These are phyloP conservation scores for Meganola albula DNA, from an alignment of 2,888 invertebrate species.

Conservation along the genomic window DNA sequence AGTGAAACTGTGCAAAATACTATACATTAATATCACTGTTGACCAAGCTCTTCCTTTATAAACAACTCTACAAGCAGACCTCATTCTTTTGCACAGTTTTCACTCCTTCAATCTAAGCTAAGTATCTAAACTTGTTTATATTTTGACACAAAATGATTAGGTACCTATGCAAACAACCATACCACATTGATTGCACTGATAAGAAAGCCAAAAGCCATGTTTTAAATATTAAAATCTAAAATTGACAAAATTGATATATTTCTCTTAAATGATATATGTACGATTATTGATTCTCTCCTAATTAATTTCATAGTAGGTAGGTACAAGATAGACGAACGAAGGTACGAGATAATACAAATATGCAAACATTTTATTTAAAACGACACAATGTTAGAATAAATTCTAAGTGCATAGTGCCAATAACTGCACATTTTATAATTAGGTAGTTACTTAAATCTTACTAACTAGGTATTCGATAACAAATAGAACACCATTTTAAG, in stretches of 20 bases:
- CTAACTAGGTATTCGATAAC: slow-evolving; percentile 77
- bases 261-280: slow-evolving; percentile 53
- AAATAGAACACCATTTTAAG: slow-evolving; percentile 79
- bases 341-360: slow-evolving; percentile 34
- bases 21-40: slow-evolving; percentile 63
- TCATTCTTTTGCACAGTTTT: slow-evolving; percentile 64
- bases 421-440: slow-evolving; percentile 73
- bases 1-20: slow-evolving; percentile 67
- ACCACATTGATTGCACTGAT: slow-evolving; percentile 13
- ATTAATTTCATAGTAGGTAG: slow-evolving; percentile 30
- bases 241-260: slow-evolving; percentile 77
- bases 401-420: slow-evolving; percentile 69
- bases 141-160: slow-evolving; percentile 32
- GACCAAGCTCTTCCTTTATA: slow-evolving; percentile 56
- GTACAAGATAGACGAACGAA: slow-evolving; percentile 40
- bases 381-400: slow-evolving; percentile 36
- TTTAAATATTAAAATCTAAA: slow-evolving; percentile 70
- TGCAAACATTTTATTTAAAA: slow-evolving; percentile 35
- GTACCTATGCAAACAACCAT: slow-evolving; percentile 22
- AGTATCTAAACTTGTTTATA: slow-evolving; percentile 30
- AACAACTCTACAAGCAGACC: slow-evolving; percentile 45
- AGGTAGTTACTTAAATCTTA: slow-evolving; percentile 74
- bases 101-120: slow-evolving; percentile 49
- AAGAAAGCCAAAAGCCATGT: slow-evolving; percentile 47
- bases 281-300: slow-evolving; percentile 27